phyloP scores from a whole-genome alignment of 1,140 invertebrate genomes.

The Bombus haemorrhoidalis region DNA sequence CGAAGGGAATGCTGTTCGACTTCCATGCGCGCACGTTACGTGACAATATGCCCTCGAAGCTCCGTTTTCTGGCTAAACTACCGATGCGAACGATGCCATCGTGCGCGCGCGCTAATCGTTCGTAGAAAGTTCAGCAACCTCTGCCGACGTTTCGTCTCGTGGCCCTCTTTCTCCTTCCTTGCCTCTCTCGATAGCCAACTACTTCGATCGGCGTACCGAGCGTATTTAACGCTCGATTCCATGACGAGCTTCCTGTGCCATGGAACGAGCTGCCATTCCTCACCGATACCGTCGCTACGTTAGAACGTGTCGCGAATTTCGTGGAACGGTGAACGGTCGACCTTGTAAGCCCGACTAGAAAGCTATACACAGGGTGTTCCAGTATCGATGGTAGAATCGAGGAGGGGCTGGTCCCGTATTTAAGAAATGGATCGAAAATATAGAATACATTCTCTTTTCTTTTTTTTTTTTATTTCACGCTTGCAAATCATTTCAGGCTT shows the following conservation, averaged over 20 bases:
- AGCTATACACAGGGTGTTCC: too few relatives aligned
- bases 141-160: slow-evolving; percentile 31
- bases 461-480: too few relatives aligned
- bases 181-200: neutral
- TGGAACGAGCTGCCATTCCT: neutral
- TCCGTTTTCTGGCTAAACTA: slow-evolving; percentile 19
- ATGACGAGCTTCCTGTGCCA: neutral
- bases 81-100: slow-evolving; percentile 9
- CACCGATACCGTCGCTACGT: too few relatives aligned
- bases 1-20: neutral
- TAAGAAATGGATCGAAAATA: too few relatives aligned
- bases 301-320: too few relatives aligned
- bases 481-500: too few relatives aligned
- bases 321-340: too few relatives aligned
- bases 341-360: too few relatives aligned
- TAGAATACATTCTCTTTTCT: too few relatives aligned
- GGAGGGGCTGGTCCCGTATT: too few relatives aligned
- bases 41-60: slow-evolving; percentile 22
- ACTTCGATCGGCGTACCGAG: neutral
- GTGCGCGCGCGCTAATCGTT: slow-evolving; percentile 17
- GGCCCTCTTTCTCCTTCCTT: slow-evolving; percentile 8
- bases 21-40: slow-evolving; percentile 6
- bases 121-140: slow-evolving; percentile 52
- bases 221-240: neutral
- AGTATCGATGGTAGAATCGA: too few relatives aligned